phyloP scores from a whole-genome alignment of 2,888 invertebrate genomes.

The Autographa gamma region DNA sequence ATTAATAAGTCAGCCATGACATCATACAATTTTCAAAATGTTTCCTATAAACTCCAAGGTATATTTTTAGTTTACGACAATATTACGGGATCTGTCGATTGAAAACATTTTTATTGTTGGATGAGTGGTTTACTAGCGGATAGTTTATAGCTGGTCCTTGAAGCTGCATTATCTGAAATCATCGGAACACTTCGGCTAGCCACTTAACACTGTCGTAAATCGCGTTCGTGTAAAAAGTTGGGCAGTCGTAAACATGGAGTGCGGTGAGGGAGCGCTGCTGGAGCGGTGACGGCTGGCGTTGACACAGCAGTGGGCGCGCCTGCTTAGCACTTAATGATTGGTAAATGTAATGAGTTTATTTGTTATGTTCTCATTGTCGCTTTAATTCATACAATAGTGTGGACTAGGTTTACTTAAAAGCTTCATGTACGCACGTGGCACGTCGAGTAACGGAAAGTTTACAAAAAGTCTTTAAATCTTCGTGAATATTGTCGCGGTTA shows the following conservation, averaged over 20 bases:
- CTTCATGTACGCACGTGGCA: too few relatives aligned
- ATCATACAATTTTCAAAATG: conserved; percentile 24
- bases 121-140: conserved; percentile 31
- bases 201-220: conserved; percentile 70
- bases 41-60: conserved; percentile 41
- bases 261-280: not conserved
- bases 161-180: conserved; percentile 61
- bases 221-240: conserved; percentile 59
- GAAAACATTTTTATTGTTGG: conserved; percentile 44
- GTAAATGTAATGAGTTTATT: not conserved
- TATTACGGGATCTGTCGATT: conserved; percentile 20
- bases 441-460: too few relatives aligned
- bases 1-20: conserved; percentile 22
- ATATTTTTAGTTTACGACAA: conserved; percentile 52
- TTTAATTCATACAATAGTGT: too few relatives aligned
- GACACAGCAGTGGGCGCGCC: not conserved
- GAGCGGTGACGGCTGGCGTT: not conserved
- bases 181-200: conserved; percentile 56
- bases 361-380: too few relatives aligned
- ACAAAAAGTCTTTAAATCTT: not conserved
- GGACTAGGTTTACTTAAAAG: too few relatives aligned
- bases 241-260: conserved; percentile 23
- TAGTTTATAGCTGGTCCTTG: conserved; percentile 65
- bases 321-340: not conserved
- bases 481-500: not conserved